These are phyloP conservation scores for Drosophila equinoxialis DNA, from an alignment of 1,140 invertebrate genomes.

Conservation along the genomic window DNA sequence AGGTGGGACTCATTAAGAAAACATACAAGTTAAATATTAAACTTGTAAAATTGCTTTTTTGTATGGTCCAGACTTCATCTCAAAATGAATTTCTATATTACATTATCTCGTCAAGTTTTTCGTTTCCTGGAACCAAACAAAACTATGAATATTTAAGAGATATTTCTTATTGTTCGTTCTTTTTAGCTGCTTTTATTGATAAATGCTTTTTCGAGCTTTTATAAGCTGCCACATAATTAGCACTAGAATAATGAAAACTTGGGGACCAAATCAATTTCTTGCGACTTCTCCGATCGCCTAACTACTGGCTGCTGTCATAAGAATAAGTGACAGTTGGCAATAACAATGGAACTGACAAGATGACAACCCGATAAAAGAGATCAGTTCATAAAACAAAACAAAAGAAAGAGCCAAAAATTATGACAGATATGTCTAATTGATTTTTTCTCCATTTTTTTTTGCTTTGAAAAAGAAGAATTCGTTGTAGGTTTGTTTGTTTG, in stretches of 20 bases:
- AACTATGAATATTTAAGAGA: neutral
- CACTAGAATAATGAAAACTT: conserved; percentile 70
- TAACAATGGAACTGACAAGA: conserved; percentile 48
- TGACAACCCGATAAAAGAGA: conserved; percentile 60
- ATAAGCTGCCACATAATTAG: conserved; percentile 66
- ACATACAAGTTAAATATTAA: too few relatives aligned
- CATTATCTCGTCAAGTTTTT: neutral
- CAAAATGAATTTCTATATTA: neutral
- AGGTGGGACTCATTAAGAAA: too few relatives aligned
- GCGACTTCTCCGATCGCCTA: neutral
- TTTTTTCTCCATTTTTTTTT: conserved; percentile 43
- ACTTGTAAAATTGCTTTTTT: too few relatives aligned
- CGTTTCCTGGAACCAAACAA: neutral
- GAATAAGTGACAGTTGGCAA: conserved; percentile 58
- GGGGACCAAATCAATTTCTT: conserved; percentile 58
- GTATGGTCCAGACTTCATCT: neutral
- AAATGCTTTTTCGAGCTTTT: conserved; percentile 43
- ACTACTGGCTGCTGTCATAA: conserved; percentile 51
- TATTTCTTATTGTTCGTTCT: neutral
- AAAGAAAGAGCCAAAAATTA: conserved; percentile 35
- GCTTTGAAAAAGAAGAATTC: conserved; percentile 50
- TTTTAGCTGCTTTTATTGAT: conserved; percentile 24
- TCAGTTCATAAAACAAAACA: conserved; percentile 54
- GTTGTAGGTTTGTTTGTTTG: conserved; percentile 42
- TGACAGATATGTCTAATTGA: conserved; percentile 77